A percentile compares a stretch with the other conserved stretches of the same genome.
Conservation (phyloP, 2,888 invertebrate species). For the Drosophila parthenogenetica region DNA sequence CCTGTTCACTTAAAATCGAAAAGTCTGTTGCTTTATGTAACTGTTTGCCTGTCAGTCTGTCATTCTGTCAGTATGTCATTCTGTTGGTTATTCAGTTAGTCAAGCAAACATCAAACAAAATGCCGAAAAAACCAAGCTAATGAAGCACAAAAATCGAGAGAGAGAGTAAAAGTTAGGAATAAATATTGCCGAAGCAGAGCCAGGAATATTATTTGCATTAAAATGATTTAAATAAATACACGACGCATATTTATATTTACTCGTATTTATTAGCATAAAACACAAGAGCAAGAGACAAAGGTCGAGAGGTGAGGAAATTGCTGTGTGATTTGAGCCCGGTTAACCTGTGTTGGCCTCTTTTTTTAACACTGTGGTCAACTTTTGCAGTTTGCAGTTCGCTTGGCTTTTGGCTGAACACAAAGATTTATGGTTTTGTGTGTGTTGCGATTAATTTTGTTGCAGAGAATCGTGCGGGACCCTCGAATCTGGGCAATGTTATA, state of each 20-base stretch:
- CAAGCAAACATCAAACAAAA: conserved; percentile 47
- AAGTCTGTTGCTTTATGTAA: too few species aligned
- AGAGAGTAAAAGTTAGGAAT: too few species aligned
- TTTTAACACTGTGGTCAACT: conserved; percentile 12
- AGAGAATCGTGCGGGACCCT: conserved; percentile 95
- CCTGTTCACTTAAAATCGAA: too few species aligned
- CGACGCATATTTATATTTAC: conserved; percentile 13
- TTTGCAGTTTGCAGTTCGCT: conserved; percentile 23
- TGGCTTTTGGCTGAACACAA: not conserved
- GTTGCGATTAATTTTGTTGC: conserved; percentile 63
- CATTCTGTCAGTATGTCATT: conserved; percentile 15
- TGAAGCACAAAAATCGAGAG: conserved; percentile 28
- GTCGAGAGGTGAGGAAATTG: not conserved
- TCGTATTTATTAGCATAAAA: conserved; percentile 1
- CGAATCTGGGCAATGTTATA: conserved; percentile 94
- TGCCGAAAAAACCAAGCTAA: conserved; percentile 30
- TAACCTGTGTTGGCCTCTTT: conserved; percentile 7
- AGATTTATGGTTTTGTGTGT: conserved; percentile 14
- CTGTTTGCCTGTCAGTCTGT: too few species aligned
- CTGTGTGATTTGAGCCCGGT: not conserved
- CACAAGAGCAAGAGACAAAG: not conserved
- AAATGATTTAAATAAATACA: conserved; percentile 44
- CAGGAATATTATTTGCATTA: conserved; percentile 45
- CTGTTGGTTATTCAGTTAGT: conserved; percentile 11
- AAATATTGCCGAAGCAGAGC: not conserved